phyloP scores from a whole-genome alignment of 2,797 vertebrate genomes.

The Sciurus carolinensis region DNA sequence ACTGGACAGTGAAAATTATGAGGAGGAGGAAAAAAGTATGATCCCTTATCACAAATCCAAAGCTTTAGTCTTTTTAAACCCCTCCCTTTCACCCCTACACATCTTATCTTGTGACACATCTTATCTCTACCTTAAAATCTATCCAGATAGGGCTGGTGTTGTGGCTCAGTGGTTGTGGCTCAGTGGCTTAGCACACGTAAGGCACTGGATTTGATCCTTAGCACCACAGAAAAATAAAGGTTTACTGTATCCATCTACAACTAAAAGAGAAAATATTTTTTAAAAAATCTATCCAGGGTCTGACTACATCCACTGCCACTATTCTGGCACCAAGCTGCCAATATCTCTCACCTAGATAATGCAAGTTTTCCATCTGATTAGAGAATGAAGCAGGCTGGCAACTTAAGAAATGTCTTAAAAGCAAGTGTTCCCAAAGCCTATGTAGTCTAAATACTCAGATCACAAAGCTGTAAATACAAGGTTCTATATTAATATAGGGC shows the following conservation, averaged over 20 bases:
- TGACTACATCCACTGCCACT: background rate
- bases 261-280: too few relatives aligned
- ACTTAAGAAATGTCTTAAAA: constrained; percentile 64
- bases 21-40: background rate
- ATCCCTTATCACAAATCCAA: background rate
- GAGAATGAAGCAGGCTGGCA: background rate
- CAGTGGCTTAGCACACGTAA: too few relatives aligned
- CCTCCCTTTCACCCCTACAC: constrained; percentile 3
- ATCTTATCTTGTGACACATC: background rate
- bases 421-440: constrained; percentile 44
- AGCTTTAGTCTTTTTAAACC: background rate
- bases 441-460: background rate
- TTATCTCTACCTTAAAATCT: background rate
- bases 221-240: too few relatives aligned
- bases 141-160: too few relatives aligned
- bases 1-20: background rate
- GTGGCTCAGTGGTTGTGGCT: too few relatives aligned
- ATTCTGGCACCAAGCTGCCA: background rate
- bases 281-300: background rate
- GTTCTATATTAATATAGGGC: background rate
- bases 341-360: constrained; percentile 9
- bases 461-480: constrained; percentile 46
- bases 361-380: constrained; percentile 23
- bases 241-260: too few relatives aligned
- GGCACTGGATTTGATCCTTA: too few relatives aligned